Percentiles rank a stretch among this genome's conserved stretches.
phyloP scores from a whole-genome alignment of 2,113 vertebrate species.

The Pomatorhinus ruficollis region DNA sequence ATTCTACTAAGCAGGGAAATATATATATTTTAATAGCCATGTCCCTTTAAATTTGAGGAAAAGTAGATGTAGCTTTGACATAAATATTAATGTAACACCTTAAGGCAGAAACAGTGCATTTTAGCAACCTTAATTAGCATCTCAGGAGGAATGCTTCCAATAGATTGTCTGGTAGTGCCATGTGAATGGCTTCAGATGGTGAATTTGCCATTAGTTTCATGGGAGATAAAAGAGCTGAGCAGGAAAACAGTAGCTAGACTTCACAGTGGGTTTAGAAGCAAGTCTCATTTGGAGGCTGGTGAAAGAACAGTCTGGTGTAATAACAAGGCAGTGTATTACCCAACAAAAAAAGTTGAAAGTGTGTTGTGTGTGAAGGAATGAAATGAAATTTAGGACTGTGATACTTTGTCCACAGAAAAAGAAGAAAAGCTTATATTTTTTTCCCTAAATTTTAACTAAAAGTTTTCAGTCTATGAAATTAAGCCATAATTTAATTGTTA shows the following conservation, averaged over 20 bases:
- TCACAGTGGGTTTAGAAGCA: background rate
- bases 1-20: background rate
- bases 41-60: background rate
- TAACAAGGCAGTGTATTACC: background rate
- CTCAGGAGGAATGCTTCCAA: background rate
- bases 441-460: background rate
- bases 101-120: background rate
- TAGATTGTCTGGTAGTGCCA: background rate
- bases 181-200: background rate
- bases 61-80: background rate
- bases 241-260: background rate
- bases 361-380: background rate
- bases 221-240: background rate
- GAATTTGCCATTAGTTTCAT: background rate
- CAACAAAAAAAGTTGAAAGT: background rate
- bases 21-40: background rate
- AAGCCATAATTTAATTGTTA: background rate
- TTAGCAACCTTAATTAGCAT: background rate
- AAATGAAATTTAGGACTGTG: background rate
- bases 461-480: background rate
- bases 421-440: fast-evolving
- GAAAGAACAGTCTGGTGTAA: background rate
- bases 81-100: constrained; percentile 32
- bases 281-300: background rate
- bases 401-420: background rate